These are phyloP conservation scores for Drosophila antonietae DNA, from an alignment of 2,888 invertebrate species.

Conservation along the genomic window DNA sequence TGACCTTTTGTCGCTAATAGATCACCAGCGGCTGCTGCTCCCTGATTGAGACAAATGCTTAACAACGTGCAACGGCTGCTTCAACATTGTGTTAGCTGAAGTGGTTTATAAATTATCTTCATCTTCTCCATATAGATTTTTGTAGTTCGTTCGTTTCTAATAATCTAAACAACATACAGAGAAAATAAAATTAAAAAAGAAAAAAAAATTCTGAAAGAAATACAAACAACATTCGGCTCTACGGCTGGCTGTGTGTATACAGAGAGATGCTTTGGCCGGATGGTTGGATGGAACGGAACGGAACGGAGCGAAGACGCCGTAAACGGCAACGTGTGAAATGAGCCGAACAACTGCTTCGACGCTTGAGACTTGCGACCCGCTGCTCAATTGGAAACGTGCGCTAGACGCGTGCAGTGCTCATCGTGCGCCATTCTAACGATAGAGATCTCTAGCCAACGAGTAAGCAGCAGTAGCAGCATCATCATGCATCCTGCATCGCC, in stretches of 20 bases:
- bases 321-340: constrained; percentile 66
- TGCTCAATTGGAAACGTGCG: constrained; percentile 63
- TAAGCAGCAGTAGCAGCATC: neutral
- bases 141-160: constrained; percentile 63
- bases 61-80: constrained; percentile 37
- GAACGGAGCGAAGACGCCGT: constrained; percentile 40
- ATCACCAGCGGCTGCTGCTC: constrained; percentile 61
- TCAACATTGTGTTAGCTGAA: constrained; percentile 41
- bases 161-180: constrained; percentile 68
- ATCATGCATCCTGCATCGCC: constrained; percentile 78
- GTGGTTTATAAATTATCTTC: constrained; percentile 77
- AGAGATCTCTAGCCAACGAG: neutral
- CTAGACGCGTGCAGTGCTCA: constrained; percentile 70
- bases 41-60: constrained; percentile 64
- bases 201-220: constrained; percentile 24
- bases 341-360: constrained; percentile 56
- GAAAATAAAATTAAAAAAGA: constrained; percentile 22
- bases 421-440: constrained; percentile 25
- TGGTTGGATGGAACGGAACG: constrained; percentile 35
- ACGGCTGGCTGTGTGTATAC: constrained; percentile 9
- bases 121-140: constrained; percentile 36
- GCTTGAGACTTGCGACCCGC: constrained; percentile 29
- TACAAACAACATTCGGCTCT: constrained; percentile 8
- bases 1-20: constrained; percentile 56
- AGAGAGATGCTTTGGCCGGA: constrained; percentile 41